Conservation (phyloP, 2,888 invertebrate genomes). For the Unio delphinus region DNA sequence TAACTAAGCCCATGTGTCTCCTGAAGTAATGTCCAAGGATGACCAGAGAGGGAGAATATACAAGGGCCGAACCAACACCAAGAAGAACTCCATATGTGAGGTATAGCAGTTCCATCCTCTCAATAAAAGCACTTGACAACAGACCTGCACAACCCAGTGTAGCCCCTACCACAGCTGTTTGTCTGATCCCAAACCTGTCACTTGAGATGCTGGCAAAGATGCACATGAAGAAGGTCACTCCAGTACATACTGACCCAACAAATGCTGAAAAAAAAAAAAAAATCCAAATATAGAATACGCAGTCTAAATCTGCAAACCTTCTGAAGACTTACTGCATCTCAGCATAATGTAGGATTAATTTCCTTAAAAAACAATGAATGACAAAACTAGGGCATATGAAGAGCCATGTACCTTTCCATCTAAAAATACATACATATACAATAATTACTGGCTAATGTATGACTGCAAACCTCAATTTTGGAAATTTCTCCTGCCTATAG, state of each 20-base stretch:
- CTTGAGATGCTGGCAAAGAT: conserved; percentile 90
- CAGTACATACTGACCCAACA: conserved; percentile 89
- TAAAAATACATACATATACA: too few species aligned
- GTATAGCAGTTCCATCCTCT: conserved; percentile 82
- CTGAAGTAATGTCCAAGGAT: conserved; percentile 95
- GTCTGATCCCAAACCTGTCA: conserved; percentile 86
- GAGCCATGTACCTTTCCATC: too few species aligned
- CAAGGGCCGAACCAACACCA: conserved; percentile 89
- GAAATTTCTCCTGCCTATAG: too few species aligned
- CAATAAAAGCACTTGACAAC: conserved; percentile 84
- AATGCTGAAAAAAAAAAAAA: conserved; percentile 79
- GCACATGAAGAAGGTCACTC: conserved; percentile 90
- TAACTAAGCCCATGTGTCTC: conserved; percentile 85
- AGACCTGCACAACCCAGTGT: conserved; percentile 84
- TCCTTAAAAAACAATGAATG: too few species aligned
- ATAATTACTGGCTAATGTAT: too few species aligned
- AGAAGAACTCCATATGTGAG: conserved; percentile 92
- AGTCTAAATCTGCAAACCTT: too few species aligned
- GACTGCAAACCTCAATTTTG: too few species aligned
- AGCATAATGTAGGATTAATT: too few species aligned
- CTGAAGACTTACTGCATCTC: too few species aligned
- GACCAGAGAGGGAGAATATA: conserved; percentile 92
- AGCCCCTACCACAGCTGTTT: conserved; percentile 88
- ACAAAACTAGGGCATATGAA: too few species aligned
- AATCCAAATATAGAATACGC: background rate